Evolutionary conservation across 2,888 invertebrate species (phyloP), one percentile per base, ranked within the genome.

Genomic region (Caenorhabditis panamensis): DNA sequence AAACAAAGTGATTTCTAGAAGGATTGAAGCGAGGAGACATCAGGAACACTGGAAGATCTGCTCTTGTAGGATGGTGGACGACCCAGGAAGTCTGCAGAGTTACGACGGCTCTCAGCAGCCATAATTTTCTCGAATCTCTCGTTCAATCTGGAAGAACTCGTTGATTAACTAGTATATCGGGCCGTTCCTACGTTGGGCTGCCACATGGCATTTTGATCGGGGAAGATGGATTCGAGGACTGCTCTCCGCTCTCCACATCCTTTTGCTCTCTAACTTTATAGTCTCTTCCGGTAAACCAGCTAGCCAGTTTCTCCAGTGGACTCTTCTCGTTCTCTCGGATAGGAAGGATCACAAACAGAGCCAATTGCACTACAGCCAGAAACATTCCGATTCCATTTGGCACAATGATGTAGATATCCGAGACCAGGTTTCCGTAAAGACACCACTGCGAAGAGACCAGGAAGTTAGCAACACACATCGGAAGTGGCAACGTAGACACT

Each of bases 401-500:
- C 85, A 95, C 95, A 87, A 95, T 93, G 88, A 96, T 93, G 92
- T 95, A 95, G 75, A 92, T 91, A 91, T 96, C 95, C 80, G 93
- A 92, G 75, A 96, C 93, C 51, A 95, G 94, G 84, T 94, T 92
- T 24, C 95, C 96, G 91, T 96, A 96, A 0, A 95, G 89, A 66
- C 95, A 92, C 96, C 96, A 96, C 90, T 94, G 93, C 80, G 93
- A 93, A 28, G 95, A 93, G n/a, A 96, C 95, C 8, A 96, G 89
- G 20, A 95, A 93, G 82, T 95, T 96, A 87, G 95, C 94, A 53
- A 95, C 92, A 88, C 96, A 96, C 82, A 97, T 93, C 5, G 96
- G 95, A 91, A 96, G 95, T 4, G 96, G 96, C 91, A 97, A 93
- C 41, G 94, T 94, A 78, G 94, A 95, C 0, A 96, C 95, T 91